These are phyloP conservation scores for Caerostris darwini DNA, from an alignment of 1,140 invertebrate species.

Conservation along the genomic window DNA sequence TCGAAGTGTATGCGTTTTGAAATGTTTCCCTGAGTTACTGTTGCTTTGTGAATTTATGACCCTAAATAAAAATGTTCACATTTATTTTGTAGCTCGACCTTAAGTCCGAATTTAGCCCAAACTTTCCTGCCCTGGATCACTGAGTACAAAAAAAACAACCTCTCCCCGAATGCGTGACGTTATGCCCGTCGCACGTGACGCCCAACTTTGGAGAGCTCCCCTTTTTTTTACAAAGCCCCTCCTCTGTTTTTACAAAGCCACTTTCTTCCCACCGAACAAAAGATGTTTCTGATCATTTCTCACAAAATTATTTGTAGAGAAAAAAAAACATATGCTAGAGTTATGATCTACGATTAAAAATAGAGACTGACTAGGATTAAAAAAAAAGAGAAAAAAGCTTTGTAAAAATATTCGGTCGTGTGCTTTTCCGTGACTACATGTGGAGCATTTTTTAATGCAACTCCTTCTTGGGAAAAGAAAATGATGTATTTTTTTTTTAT, in stretches of 20 bases:
- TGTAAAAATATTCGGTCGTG: constrained; percentile 41
- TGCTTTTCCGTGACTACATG: constrained; percentile 33
- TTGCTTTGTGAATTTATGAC: neutral
- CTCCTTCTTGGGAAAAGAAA: neutral
- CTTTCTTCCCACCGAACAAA: constrained; percentile 52
- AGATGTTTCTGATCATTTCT: constrained; percentile 30
- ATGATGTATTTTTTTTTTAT: neutral
- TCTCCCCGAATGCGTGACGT: constrained; percentile 14
- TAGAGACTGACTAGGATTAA: neutral
- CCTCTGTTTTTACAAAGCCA: neutral
- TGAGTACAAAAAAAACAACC: neutral
- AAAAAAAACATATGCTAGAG: neutral
- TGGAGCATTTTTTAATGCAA: constrained; percentile 14
- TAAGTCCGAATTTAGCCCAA: neutral
- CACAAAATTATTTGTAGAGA: too few relatives aligned
- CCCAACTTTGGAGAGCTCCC: constrained; percentile 1
- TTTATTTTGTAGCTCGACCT: neutral
- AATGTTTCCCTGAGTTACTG: neutral
- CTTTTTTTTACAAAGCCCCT: neutral
- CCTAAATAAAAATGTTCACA: neutral
- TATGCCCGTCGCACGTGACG: constrained; percentile 43
- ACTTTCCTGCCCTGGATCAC: neutral
- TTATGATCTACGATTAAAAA: constrained; percentile 58
- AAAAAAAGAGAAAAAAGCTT: constrained; percentile 11
- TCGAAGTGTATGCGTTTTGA: neutral